A percentile compares a stretch with the other conserved stretches of the same genome.
Evolutionary conservation across 2,113 vertebrate species (phyloP).

Genomic region (Hippotragus niger): DNA sequence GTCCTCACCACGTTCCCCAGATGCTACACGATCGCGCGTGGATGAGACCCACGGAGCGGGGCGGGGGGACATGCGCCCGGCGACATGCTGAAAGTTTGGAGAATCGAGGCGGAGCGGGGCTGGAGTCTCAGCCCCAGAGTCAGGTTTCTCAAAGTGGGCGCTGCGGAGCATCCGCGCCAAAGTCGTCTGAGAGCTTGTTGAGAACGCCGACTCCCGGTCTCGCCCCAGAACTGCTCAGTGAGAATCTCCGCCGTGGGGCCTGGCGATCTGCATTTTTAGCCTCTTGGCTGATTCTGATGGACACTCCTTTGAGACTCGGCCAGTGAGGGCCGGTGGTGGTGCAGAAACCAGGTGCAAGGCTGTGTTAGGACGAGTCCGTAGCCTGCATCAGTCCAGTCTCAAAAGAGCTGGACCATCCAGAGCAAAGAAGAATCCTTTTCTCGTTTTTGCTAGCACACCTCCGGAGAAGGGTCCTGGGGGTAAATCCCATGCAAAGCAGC

Average conservation of each 20-base stretch:
- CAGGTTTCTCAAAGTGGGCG: background rate
- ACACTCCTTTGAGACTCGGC: background rate
- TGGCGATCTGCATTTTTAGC: background rate
- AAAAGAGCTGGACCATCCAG: background rate
- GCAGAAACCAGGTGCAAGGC: background rate
- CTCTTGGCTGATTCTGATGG: background rate
- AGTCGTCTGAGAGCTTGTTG: background rate
- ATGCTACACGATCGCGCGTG: background rate
- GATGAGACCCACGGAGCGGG: background rate
- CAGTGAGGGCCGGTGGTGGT: background rate
- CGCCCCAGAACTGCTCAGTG: background rate
- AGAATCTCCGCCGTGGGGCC: background rate
- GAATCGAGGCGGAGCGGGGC: background rate
- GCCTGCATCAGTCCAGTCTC: background rate
- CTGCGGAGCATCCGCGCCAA: background rate
- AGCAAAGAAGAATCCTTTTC: background rate
- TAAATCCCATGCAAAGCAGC: background rate
- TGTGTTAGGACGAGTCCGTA: background rate
- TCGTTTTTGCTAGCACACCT: background rate
- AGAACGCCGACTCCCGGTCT: background rate
- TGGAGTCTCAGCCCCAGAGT: background rate
- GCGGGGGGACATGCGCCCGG: background rate
- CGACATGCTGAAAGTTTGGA: background rate
- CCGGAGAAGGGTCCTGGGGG: background rate
- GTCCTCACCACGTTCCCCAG: background rate